phyloP scores from a whole-genome alignment of 2,888 invertebrate species.

The Alloplasta piceator region DNA sequence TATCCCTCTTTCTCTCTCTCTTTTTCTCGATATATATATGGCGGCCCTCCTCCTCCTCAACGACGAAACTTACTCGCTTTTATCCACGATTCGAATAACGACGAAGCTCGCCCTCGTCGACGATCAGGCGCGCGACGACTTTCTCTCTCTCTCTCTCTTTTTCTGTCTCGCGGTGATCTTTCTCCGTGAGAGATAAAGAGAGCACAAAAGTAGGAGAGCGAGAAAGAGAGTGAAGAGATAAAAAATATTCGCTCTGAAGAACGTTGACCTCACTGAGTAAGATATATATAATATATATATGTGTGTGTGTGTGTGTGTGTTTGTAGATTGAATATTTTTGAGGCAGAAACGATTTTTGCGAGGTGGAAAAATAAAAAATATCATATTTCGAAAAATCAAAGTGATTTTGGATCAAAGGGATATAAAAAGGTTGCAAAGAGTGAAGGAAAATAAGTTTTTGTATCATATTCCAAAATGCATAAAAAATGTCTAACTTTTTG shows the following conservation, averaged over 20 bases:
- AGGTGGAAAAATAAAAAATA: no score
- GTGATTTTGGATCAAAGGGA: no score
- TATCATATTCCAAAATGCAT: no score
- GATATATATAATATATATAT: slow-evolving; percentile 7
- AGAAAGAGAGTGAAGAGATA: slow-evolving; percentile 9
- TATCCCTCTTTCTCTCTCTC: slow-evolving; percentile 15
- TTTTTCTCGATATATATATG: slow-evolving; percentile 25
- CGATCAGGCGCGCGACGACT: slow-evolving; percentile 56
- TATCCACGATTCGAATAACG: slow-evolving; percentile 62
- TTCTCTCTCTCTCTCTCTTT: slow-evolving; percentile 16
- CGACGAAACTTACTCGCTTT: slow-evolving; percentile 62
- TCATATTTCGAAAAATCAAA: no score
- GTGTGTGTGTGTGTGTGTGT: background rate
- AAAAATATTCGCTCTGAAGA: background rate
- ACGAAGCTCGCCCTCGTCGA: slow-evolving; percentile 62
- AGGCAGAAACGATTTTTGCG: no score
- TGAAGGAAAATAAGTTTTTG: no score
- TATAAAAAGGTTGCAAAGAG: no score
- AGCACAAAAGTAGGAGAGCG: slow-evolving; percentile 28
- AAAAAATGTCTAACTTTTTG: no score
- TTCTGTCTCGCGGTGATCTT: background rate
- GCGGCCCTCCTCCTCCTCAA: slow-evolving; percentile 39
- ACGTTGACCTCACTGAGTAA: slow-evolving; percentile 11
- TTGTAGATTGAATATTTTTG: no score
- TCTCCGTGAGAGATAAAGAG: slow-evolving; percentile 36